Percentiles rank a stretch among this genome's conserved stretches.
Conservation (phyloP, 2,888 invertebrate genomes). For the Arrhopalites spinosus region DNA sequence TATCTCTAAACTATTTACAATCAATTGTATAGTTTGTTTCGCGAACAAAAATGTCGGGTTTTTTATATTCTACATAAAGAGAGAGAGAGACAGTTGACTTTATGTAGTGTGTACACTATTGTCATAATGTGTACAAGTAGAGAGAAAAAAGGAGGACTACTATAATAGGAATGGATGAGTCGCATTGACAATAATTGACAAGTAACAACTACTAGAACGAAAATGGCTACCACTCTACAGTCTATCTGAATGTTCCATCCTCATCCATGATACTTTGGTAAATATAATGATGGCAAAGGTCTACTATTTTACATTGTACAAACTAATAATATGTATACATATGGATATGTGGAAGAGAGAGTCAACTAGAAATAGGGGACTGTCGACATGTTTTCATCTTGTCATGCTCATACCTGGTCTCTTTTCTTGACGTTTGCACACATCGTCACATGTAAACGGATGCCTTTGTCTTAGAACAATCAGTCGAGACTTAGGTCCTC, state of each 20-base stretch:
- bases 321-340: neutral
- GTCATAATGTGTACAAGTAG: too few relatives aligned
- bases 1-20: neutral
- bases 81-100: too few relatives aligned
- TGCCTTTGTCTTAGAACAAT: conserved; percentile 46
- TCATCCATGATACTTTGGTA: too few relatives aligned
- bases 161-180: too few relatives aligned
- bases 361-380: conserved; percentile 12
- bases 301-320: neutral
- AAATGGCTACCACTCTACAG: too few relatives aligned
- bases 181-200: too few relatives aligned
- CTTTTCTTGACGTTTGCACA: neutral
- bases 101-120: too few relatives aligned
- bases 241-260: too few relatives aligned
- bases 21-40: neutral
- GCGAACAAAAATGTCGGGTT: neutral
- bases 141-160: too few relatives aligned
- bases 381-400: conserved; percentile 38
- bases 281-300: conserved; percentile 5
- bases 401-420: conserved; percentile 36
- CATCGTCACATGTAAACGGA: conserved; percentile 47
- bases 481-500: conserved; percentile 37
- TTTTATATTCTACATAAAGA: too few relatives aligned
- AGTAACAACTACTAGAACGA: too few relatives aligned
- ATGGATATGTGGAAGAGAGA: neutral